Evolutionary conservation across 2,888 invertebrate genomes (phyloP).

Genomic region (Spisula subtruncata): DNA sequence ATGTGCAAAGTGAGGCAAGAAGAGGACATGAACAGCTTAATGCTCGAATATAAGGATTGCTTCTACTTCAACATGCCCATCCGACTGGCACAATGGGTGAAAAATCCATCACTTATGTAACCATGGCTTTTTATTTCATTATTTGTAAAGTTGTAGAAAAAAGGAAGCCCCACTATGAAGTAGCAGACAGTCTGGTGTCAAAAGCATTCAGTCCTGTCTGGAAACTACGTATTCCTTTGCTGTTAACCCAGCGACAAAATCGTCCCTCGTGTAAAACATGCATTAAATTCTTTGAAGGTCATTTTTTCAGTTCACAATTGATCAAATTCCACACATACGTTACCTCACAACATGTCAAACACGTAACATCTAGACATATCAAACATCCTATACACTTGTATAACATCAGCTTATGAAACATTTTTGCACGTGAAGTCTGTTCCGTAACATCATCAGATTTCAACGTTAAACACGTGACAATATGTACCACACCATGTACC

Average conservation of each 20-base stretch:
- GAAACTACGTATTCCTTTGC: background rate
- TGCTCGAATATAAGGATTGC: no score
- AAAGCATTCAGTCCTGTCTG: no score
- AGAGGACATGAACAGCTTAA: no score
- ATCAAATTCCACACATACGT: background rate
- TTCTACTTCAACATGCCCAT: no score
- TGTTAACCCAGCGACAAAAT: background rate
- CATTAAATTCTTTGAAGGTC: background rate
- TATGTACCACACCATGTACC: no score
- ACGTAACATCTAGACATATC: background rate
- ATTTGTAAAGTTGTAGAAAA: no score
- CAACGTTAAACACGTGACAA: background rate
- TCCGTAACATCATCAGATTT: background rate
- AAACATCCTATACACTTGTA: background rate
- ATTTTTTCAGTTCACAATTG: background rate
- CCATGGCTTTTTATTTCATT: no score
- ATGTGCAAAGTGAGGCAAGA: no score
- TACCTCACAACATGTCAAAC: slow-evolving; percentile 18
- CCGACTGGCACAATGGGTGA: no score
- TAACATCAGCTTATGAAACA: background rate
- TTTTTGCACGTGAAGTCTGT: background rate
- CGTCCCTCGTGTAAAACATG: background rate
- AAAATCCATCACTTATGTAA: no score
- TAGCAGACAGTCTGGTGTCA: no score
- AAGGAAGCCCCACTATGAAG: no score